These are phyloP conservation scores for Dynastes tityus DNA, from an alignment of 2,888 invertebrate genomes.

Conservation along the genomic window DNA sequence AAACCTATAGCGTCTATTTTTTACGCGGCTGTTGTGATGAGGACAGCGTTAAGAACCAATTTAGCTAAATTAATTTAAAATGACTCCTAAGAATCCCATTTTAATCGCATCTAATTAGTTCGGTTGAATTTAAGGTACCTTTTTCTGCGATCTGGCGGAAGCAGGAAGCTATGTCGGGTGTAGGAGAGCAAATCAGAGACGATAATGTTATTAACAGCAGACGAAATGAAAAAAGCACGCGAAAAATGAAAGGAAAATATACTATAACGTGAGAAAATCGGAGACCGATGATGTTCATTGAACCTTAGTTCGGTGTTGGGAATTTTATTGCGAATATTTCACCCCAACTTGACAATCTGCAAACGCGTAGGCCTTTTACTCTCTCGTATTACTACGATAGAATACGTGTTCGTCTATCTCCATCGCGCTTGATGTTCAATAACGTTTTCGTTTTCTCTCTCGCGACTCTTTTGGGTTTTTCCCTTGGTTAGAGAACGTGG, in stretches of 20 bases:
- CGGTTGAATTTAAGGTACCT: not conserved
- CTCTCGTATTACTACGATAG: constrained; percentile 36
- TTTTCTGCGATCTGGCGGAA: not conserved
- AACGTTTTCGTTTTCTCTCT: not conserved
- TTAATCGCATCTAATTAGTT: not conserved
- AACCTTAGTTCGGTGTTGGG: constrained; percentile 14
- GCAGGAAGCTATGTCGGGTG: not conserved
- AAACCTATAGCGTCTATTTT: constrained; percentile 14
- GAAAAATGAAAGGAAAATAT: constrained; percentile 8
- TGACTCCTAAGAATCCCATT: not conserved
- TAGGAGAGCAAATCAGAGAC: not conserved
- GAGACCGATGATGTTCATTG: constrained; percentile 24
- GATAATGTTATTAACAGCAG: not conserved
- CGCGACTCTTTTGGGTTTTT: constrained; percentile 19
- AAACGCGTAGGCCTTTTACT: constrained; percentile 45
- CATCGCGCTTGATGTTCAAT: not conserved
- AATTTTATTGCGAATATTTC: constrained; percentile 31
- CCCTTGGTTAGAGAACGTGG: constrained; percentile 1
- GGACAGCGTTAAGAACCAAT: not conserved
- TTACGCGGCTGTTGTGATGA: not conserved
- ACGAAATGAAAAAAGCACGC: not conserved
- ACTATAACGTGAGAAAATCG: constrained; percentile 25
- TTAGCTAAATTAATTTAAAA: not conserved
- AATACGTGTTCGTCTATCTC: constrained; percentile 3
- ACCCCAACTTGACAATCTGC: constrained; percentile 30